Evolutionary conservation across 2,113 vertebrate genomes (phyloP).

Genomic region (Macaca nemestrina): DNA sequence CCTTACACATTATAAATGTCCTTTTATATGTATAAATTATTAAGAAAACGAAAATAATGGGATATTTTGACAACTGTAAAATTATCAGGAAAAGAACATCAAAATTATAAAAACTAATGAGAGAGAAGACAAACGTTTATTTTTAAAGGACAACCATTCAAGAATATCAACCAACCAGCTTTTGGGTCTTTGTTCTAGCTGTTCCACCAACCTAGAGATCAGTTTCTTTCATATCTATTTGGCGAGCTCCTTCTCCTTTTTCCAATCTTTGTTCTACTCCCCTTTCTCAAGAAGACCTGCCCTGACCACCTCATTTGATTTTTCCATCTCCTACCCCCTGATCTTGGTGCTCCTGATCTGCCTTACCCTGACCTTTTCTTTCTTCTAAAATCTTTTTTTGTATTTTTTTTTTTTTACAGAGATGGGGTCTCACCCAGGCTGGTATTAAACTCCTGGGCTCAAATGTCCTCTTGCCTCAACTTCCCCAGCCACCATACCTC

Average conservation of each 20-base stretch:
- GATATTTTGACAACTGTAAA: neutral
- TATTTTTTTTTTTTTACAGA: neutral
- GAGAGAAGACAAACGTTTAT: neutral
- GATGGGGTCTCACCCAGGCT: too few species aligned
- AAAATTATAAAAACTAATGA: neutral
- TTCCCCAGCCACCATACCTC: too few species aligned
- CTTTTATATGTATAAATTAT: neutral
- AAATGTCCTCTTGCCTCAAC: too few species aligned
- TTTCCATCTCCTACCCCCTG: neutral
- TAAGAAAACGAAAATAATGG: slow-evolving; percentile 15
- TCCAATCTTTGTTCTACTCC: neutral
- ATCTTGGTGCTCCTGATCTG: neutral
- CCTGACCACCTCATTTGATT: neutral
- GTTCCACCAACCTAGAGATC: neutral
- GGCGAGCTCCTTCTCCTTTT: neutral
- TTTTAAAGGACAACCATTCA: neutral
- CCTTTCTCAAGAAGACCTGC: neutral
- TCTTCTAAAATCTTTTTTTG: neutral
- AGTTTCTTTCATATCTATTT: neutral
- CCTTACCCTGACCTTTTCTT: neutral
- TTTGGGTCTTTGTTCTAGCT: neutral
- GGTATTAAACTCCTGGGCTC: too few species aligned
- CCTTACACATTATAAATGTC: neutral
- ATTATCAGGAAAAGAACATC: neutral
- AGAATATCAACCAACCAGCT: neutral